A percentile compares a stretch with the other conserved stretches of the same genome.
phyloP scores from a whole-genome alignment of 1,140 invertebrate species.

The Polypedilum pembai region DNA sequence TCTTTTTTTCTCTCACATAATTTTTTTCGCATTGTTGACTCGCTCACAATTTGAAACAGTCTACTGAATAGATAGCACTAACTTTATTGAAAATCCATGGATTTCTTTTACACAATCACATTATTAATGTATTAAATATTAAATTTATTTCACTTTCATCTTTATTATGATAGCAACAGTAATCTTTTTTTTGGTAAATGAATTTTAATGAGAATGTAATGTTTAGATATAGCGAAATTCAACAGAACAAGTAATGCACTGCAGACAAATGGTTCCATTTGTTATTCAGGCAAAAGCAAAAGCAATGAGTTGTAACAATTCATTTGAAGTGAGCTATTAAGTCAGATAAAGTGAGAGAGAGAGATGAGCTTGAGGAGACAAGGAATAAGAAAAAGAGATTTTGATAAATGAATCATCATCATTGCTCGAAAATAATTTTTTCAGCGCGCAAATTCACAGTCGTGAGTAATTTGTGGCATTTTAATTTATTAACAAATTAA shows the following conservation, averaged over 20 bases:
- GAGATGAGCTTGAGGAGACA: neutral
- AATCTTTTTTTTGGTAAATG: too few relatives aligned
- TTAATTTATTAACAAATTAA: neutral
- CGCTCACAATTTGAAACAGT: neutral
- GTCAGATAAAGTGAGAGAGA: neutral
- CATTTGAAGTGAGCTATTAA: too few relatives aligned
- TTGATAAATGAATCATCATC: neutral
- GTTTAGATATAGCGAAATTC: neutral
- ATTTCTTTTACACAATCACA: too few relatives aligned
- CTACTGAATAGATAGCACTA: too few relatives aligned
- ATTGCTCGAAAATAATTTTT: too few relatives aligned
- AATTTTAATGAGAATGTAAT: neutral
- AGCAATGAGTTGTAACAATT: neutral
- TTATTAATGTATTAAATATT: too few relatives aligned
- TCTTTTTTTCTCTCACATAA: slow-evolving; percentile 12
- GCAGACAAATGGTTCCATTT: slow-evolving; percentile 11
- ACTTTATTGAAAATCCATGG: too few relatives aligned
- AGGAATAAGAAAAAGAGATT: neutral
- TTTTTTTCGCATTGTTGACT: neutral
- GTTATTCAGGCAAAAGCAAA: neutral
- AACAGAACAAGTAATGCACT: neutral
- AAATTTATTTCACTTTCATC: neutral
- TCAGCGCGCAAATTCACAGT: neutral
- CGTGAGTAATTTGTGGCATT: neutral
- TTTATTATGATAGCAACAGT: neutral